Conservation (phyloP, 1,140 invertebrate species). For the Coelopa frigida region DNA sequence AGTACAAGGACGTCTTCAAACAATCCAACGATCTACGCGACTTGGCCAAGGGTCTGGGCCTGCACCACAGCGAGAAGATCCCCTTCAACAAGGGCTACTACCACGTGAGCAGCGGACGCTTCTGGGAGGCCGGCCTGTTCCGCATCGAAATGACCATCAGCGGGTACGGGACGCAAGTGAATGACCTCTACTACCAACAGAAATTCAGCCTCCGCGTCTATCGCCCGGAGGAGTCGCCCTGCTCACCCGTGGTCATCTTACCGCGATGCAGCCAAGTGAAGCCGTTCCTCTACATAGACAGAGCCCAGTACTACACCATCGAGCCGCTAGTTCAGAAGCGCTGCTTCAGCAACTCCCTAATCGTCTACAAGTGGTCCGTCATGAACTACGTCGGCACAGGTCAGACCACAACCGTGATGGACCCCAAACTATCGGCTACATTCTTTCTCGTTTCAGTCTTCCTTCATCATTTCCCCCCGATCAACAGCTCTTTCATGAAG, state of each 20-base stretch:
- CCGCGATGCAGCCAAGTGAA: conserved; percentile 5
- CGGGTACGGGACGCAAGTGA: no score
- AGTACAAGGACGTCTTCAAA: background rate
- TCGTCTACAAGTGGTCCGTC: conserved; percentile 6
- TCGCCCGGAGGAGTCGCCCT: background rate
- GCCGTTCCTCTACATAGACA: conserved; percentile 9
- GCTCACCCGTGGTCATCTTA: conserved; percentile 8
- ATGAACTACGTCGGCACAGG: conserved; percentile 6
- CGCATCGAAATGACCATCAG: background rate
- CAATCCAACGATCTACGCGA: conserved; percentile 1
- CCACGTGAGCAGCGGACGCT: background rate
- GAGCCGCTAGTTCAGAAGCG: background rate
- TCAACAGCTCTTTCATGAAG: background rate
- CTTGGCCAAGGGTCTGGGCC: background rate
- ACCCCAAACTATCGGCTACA: no score
- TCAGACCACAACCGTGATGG: no score
- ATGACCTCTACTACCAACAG: background rate
- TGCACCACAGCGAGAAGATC: conserved; percentile 7
- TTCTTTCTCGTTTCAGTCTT: background rate
- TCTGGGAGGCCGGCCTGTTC: conserved; percentile 8
- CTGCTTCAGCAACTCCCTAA: conserved; percentile 2
- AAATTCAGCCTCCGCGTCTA: conserved; percentile 3
- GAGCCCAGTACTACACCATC: conserved; percentile 10
- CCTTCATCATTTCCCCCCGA: conserved; percentile 6
- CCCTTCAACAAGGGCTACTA: conserved; percentile 12